Base-by-base conservation (phyloP, 2,888 invertebrate genomes). In the Morpho deidamia region DNA sequence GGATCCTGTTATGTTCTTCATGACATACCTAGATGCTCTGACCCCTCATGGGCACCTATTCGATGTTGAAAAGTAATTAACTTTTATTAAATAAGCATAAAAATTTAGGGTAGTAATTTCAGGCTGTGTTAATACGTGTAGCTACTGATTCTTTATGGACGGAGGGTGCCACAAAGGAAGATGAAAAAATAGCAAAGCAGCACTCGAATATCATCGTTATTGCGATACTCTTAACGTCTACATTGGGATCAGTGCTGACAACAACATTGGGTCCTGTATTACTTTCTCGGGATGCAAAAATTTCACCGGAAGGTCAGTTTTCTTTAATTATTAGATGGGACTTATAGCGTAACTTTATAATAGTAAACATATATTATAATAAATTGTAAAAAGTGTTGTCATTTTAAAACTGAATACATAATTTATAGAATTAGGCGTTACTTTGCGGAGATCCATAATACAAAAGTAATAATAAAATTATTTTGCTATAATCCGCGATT, bases 151-250 rank as follows among this genome's bases (percentile, higher is more conserved):
- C 88, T 14, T 68, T 88, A 39, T 83, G 81, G 81, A 64, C 64
- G 35, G 78, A 81, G 38, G 68, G 69, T 2, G 70, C 81, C 1
- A 76, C 74, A 38, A 65, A 65, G 34, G 73, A 77, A 60, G 89
- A 89, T 65, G 75, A 67, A 54, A 67, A 65, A 55, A 80, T 83
- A 59, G 87, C 89, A 4, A 61, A 58, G 37, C 83, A 86, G 58
- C 88, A 89, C 66, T 70, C 85, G 7, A 88, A 87, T 74, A 86
- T 89, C 56, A 88, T 89, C 65, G 83, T 88, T 72, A 87, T 88
- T 64, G 86, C 87, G 10, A 83, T 88, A 59, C 62, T 89, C 0
- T 55, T 83, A 72, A 88, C 86, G 62, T 73, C 85, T 8, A 80
- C 83, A 47, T 71, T 88, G 52, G 89, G 89, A 11, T 86, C 88